Conservation (phyloP, 2,888 invertebrate genomes). For the Nemurella pictetii region DNA sequence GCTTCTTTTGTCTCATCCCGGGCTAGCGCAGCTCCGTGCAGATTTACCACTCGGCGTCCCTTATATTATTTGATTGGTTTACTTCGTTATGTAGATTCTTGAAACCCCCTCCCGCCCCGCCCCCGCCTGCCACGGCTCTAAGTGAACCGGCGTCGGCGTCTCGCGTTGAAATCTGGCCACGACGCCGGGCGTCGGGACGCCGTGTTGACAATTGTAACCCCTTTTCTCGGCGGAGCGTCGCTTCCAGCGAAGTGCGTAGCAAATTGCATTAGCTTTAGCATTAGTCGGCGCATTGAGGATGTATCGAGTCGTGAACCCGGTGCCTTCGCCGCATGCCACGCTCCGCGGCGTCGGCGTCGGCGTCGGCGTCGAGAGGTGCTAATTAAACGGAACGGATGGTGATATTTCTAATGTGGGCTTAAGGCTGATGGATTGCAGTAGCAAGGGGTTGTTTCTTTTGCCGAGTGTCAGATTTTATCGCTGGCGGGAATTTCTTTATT, state of each 20-base stretch:
- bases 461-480: too few species aligned
- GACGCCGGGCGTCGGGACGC: slow-evolving; percentile 12
- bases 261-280: slow-evolving; percentile 60
- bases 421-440: too few species aligned
- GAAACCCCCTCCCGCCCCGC: slow-evolving; percentile 2
- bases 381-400: too few species aligned
- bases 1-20: neutral
- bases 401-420: neutral
- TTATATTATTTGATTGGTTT: slow-evolving; percentile 29
- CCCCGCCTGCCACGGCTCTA: slow-evolving; percentile 2
- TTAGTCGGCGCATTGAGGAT: slow-evolving; percentile 58
- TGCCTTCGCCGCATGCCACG: too few species aligned
- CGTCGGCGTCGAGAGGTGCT: too few species aligned
- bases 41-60: neutral
- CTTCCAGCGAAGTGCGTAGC: slow-evolving; percentile 45
- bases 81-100: slow-evolving; percentile 28
- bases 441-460: too few species aligned
- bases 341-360: neutral
- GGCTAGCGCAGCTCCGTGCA: neutral
- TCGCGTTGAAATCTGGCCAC: neutral
- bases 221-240: neutral
- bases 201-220: slow-evolving; percentile 39
- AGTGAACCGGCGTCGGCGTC: neutral
- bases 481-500: too few species aligned
- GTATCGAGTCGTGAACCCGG: slow-evolving; percentile 57